phyloP scores from a whole-genome alignment of 2,888 invertebrate species.

The Heteromyza rotundicornis region DNA sequence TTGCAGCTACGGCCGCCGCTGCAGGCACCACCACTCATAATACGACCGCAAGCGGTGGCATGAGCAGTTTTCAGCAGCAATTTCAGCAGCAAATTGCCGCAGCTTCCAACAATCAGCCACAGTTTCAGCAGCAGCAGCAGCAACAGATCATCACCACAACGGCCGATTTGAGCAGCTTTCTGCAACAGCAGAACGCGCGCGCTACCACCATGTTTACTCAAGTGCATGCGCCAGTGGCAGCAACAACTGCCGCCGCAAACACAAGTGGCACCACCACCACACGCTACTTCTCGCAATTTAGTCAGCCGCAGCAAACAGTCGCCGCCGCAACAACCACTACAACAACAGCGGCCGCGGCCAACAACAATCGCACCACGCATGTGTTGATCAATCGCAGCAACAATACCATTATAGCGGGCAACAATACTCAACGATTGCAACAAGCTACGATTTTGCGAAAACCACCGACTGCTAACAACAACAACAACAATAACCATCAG shows the following conservation, averaged over 20 bases:
- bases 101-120: conserved; percentile 29
- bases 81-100: conserved; percentile 39
- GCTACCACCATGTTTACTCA: conserved; percentile 14
- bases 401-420: conserved; percentile 37
- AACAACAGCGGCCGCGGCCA: conserved; percentile 27
- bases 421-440: conserved; percentile 35
- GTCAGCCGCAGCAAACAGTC: conserved; percentile 33
- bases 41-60: conserved; percentile 23
- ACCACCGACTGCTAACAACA: conserved; percentile 30
- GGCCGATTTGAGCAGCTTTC: conserved; percentile 16
- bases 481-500: no score
- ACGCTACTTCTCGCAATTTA: conserved; percentile 51
- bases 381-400: conserved; percentile 39
- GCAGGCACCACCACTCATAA: conserved; percentile 16
- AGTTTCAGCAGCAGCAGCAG: conserved; percentile 31
- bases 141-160: conserved; percentile 33
- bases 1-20: conserved; percentile 30
- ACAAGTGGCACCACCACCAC: conserved; percentile 33
- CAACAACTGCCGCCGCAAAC: conserved; percentile 13
- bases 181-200: conserved; percentile 23
- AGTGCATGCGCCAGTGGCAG: conserved; percentile 14
- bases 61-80: conserved; percentile 42
- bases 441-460: conserved; percentile 37
- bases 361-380: conserved; percentile 32
- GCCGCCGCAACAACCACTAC: conserved; percentile 21